A percentile compares a stretch with the other conserved stretches of the same genome.
These are phyloP conservation scores for Dendrocincla tyrannina DNA, from an alignment of 2,797 vertebrate genomes.

Conservation along the genomic window DNA sequence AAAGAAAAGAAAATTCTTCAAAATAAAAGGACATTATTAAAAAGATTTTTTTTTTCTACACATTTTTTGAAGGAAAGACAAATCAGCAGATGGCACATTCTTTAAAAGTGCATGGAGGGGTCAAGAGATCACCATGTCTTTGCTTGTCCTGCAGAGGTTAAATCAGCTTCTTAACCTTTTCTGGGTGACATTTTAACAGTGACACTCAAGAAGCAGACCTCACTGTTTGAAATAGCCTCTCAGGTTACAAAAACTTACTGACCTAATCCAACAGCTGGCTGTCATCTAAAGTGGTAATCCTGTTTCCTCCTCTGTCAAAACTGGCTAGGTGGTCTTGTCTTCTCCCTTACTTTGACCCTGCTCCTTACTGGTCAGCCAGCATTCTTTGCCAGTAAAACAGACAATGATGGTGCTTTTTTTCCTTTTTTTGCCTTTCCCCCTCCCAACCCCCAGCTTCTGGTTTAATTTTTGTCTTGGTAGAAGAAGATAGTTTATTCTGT, in stretches of 20 bases:
- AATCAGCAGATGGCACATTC: not conserved
- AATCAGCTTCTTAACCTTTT: not conserved
- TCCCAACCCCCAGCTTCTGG: fast-evolving
- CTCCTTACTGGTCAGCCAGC: not conserved
- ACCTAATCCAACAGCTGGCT: not conserved
- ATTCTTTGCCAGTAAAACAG: not conserved
- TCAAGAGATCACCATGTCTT: not conserved
- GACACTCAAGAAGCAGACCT: not conserved
- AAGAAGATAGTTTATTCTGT: not conserved
- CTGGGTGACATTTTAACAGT: not conserved
- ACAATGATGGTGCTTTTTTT: not conserved
- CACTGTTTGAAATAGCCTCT: not conserved
- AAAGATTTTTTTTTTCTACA: fast-evolving
- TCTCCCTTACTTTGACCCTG: not conserved
- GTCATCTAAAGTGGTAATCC: not conserved
- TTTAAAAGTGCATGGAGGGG: not conserved
- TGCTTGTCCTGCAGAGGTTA: not conserved
- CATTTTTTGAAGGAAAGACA: not conserved
- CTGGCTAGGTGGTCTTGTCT: not conserved
- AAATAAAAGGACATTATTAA: not conserved
- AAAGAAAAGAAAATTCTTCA: not conserved
- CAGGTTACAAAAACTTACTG: not conserved
- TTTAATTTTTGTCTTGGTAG: not conserved
- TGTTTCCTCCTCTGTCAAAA: not conserved
- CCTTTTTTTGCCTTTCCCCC: too few species aligned